Base-by-base conservation (phyloP, 2,113 vertebrate species). In the Archocentrus centrarchus region DNA sequence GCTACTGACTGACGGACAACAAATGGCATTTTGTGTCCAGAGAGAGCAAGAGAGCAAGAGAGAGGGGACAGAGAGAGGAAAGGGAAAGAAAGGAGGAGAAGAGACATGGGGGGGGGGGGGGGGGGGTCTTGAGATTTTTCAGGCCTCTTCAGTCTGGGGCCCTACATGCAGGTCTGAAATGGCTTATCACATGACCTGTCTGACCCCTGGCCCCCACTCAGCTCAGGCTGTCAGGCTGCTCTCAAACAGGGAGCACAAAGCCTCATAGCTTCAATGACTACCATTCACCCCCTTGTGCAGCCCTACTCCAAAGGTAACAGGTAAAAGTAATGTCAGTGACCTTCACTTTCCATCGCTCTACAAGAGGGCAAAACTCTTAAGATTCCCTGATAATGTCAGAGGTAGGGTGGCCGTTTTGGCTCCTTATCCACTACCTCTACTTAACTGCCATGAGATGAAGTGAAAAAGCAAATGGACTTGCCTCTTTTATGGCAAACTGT, bases 1-100 rank as follows among this genome's bases (percentile, higher is more conserved):
- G 95, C 96, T 93, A 96, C 96, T 97, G 98, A 98, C 96, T 97
- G 98, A 98, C 92, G 96, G 97, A 96, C 95, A 96, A 97, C 97
- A 97, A 97, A 98, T 98, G 98, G 97, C 95, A 96, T 95, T 96
- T 92, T 94, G 94, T 95, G 91, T 93, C 93, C 86, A 83, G 88
- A 77, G 81, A 84, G 18, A 75, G 64, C 79, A 79, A 77, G 61
- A 80, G 87, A 55, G 62, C 11, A 24, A 79, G 44, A 55, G 66
- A 75, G 53, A 58, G 62, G 70, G 84, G 84, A 89, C 61, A 84
- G 88, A 79, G 83, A 81, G 85, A 77, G 80, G 59, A 68, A 73
- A 60, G 75, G 87, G 85, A 89, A 81, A 85, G 81, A 82, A 89
- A 77, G 47, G 81, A 86, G 87, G 82, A 84, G 57, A 59, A 85